Percentiles rank a stretch among this genome's conserved stretches.
Conservation (phyloP, 1,140 invertebrate genomes). For the Rhopalosiphum maidis region DNA sequence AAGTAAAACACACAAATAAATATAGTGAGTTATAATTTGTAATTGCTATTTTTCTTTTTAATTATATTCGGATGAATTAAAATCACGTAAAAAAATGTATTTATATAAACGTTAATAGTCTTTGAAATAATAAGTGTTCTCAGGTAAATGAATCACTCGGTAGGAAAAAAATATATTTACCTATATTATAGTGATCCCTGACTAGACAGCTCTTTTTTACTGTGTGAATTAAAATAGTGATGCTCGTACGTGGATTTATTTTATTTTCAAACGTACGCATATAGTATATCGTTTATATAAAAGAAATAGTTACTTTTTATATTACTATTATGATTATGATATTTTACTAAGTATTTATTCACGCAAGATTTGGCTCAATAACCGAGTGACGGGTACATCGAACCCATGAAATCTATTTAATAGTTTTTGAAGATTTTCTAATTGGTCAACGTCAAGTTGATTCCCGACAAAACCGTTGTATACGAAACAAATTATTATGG, state of each 20-base stretch:
- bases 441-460: background rate
- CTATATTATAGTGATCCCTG: background rate
- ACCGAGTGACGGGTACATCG: background rate
- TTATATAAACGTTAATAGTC: no score
- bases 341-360: background rate
- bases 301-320: background rate
- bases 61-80: no score
- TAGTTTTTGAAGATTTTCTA: background rate
- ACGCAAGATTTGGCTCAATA: constrained; percentile 16
- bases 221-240: background rate
- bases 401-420: background rate
- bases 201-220: background rate
- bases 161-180: background rate
- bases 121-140: background rate
- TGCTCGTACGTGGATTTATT: background rate
- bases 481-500: background rate
- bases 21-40: no score
- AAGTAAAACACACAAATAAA: no score
- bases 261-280: background rate
- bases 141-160: background rate
- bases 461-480: background rate
- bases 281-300: background rate
- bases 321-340: background rate
- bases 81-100: no score
- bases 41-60: no score